Base-by-base conservation (phyloP, 1,140 invertebrate genomes). In the Heliothis virescens region DNA sequence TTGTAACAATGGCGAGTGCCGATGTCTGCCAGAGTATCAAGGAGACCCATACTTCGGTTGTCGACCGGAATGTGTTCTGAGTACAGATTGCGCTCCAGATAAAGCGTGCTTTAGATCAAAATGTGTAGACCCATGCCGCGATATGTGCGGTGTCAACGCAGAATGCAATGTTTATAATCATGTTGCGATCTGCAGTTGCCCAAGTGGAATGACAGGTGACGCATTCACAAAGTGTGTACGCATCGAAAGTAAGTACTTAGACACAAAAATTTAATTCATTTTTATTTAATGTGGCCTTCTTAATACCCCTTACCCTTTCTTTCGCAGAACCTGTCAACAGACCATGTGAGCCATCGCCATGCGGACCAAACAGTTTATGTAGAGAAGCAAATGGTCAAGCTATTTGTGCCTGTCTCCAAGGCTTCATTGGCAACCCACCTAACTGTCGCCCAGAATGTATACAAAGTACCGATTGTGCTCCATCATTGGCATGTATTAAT, bases 391-490 rank as follows among this genome's bases (percentile, higher is more conserved):
- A 96, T 90, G 95, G 93, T 21, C 96, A 96, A 94, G 96, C 97
- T 15, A 95, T 96, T 18, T 98, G 97, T 82, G 95, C 96, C 21
- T 98, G 97, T 88, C 74, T 97, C 50, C 91, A 95, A 73, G 96
- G 95, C 62, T 97, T 96, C 86, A 94, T 96, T 29, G 97, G 97
- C 60, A 96, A 95, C 84, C 97, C 97, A 65, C 97, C 97, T 2
- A 95, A 95, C 81, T 98, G 97, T 90, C 95, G 97, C 80, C 96
- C 97, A 18, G 97, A 97, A 89, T 98, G 97, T 92, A 96, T 97
- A 73, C 95, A 97, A 69, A 97, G 96, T 90, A 96, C 96, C 3
- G 97, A 98, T 86, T 97, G 97, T 93, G 84, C 95, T 26, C 94
- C 95, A 48, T 95, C 95, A 74, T 93, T 96, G 79, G 96, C 97